These are phyloP conservation scores for Gymnocheta viridis DNA, from an alignment of 2,888 invertebrate species.

Conservation along the genomic window DNA sequence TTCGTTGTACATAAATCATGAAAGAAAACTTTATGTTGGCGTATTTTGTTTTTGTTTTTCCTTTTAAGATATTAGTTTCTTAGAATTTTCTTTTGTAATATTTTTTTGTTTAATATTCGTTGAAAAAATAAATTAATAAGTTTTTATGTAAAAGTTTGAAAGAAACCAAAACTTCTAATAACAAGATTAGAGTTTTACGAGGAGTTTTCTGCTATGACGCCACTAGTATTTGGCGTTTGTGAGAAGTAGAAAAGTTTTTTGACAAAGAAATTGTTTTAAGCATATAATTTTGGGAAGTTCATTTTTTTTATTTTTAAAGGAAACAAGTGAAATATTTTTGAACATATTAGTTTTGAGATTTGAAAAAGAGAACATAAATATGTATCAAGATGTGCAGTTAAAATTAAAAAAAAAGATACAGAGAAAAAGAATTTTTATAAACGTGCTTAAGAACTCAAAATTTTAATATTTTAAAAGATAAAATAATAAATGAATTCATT, in stretches of 20 bases:
- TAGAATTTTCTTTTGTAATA: neutral
- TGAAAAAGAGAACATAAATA: neutral
- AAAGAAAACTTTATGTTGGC: conserved; percentile 19
- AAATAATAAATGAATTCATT: too few relatives aligned
- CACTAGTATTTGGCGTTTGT: conserved; percentile 14
- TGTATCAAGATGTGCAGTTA: neutral
- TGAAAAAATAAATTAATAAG: neutral
- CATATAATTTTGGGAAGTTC: neutral
- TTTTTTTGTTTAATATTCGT: neutral
- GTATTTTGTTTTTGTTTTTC: neutral
- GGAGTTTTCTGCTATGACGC: conserved; percentile 24
- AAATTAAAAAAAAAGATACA: too few relatives aligned
- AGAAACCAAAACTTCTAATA: conserved; percentile 43
- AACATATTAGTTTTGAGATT: neutral
- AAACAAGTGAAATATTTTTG: neutral
- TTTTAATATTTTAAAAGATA: too few relatives aligned
- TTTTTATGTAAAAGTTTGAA: conserved; percentile 19
- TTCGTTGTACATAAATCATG: conserved; percentile 48
- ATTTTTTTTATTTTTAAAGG: neutral
- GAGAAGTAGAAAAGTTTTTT: conserved; percentile 5
- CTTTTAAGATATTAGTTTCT: conserved; percentile 6
- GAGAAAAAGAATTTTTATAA: too few relatives aligned
- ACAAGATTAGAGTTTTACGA: conserved; percentile 37
- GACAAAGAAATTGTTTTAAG: neutral
- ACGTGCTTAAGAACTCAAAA: too few relatives aligned